Evolutionary conservation across 2,113 vertebrate genomes (phyloP).

Genomic region (Suricata suricatta): DNA sequence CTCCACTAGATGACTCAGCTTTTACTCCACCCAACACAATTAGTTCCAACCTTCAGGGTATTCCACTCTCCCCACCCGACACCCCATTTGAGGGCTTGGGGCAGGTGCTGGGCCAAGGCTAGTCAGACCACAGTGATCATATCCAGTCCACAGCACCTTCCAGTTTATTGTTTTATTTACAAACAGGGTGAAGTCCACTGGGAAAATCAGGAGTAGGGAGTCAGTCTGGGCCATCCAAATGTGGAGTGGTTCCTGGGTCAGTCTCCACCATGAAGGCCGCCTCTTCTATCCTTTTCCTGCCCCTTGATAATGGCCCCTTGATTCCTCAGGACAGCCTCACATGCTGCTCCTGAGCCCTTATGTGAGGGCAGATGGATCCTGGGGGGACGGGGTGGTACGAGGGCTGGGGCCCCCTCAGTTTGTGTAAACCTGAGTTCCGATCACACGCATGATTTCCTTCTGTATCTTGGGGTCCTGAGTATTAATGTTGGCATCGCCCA

Average conservation of each 20-base stretch:
- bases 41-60: neutral
- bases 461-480: slow-evolving; percentile 99
- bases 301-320: slow-evolving; percentile 27
- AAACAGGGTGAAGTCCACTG: slow-evolving; percentile 60
- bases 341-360: slow-evolving; percentile 68
- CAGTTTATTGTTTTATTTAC: slow-evolving; percentile 79
- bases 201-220: slow-evolving; percentile 46
- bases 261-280: slow-evolving; percentile 51
- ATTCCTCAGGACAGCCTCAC: slow-evolving; percentile 68
- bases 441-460: slow-evolving; percentile 99
- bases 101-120: slow-evolving; percentile 37
- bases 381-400: slow-evolving; percentile 54
- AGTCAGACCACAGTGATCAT: slow-evolving; percentile 76
- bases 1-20: neutral
- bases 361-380: slow-evolving; percentile 36
- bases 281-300: slow-evolving; percentile 45
- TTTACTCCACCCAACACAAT: neutral
- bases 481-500: slow-evolving; percentile 99
- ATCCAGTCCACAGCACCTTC: slow-evolving; percentile 77
- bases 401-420: slow-evolving; percentile 88
- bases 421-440: slow-evolving; percentile 99
- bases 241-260: slow-evolving; percentile 60
- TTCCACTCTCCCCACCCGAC: neutral
- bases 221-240: slow-evolving; percentile 54
- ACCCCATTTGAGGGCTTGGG: neutral